These are phyloP conservation scores for Pteruthius melanotis DNA, from an alignment of 2,113 vertebrate genomes.

Conservation along the genomic window DNA sequence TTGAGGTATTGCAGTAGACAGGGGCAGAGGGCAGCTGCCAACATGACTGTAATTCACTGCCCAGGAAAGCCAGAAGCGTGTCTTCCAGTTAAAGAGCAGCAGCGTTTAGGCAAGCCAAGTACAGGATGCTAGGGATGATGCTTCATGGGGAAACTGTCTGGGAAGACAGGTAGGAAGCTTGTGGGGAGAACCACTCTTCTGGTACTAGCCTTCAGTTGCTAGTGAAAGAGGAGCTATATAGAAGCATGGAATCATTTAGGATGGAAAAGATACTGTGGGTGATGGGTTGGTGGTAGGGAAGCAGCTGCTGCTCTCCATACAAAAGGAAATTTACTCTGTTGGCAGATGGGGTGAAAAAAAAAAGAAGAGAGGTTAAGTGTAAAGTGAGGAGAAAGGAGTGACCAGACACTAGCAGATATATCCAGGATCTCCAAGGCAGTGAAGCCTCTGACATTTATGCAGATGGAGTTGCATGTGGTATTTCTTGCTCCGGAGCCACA, in stretches of 20 bases:
- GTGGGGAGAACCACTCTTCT: not conserved
- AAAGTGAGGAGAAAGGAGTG: not conserved
- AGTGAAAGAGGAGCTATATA: not conserved
- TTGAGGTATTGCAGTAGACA: constrained; percentile 14
- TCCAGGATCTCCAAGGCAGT: not conserved
- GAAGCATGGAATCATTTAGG: not conserved
- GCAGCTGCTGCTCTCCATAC: not conserved
- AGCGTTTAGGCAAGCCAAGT: not conserved
- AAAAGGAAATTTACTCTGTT: not conserved
- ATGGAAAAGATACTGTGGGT: not conserved
- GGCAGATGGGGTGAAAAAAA: not conserved
- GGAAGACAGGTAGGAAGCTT: not conserved
- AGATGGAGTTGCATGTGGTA: not conserved
- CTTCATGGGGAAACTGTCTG: not conserved
- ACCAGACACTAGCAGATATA: not conserved
- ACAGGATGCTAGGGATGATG: not conserved
- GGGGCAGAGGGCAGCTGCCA: constrained; percentile 44
- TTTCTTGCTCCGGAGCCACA: not conserved
- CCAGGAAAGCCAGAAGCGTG: not conserved
- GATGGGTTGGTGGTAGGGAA: not conserved
- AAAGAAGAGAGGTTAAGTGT: not conserved
- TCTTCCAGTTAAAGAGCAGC: not conserved
- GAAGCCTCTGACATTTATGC: not conserved
- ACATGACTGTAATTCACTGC: not conserved
- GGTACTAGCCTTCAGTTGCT: not conserved